Conservation (phyloP, 1,140 invertebrate genomes). For the Eurosta solidaginis region DNA sequence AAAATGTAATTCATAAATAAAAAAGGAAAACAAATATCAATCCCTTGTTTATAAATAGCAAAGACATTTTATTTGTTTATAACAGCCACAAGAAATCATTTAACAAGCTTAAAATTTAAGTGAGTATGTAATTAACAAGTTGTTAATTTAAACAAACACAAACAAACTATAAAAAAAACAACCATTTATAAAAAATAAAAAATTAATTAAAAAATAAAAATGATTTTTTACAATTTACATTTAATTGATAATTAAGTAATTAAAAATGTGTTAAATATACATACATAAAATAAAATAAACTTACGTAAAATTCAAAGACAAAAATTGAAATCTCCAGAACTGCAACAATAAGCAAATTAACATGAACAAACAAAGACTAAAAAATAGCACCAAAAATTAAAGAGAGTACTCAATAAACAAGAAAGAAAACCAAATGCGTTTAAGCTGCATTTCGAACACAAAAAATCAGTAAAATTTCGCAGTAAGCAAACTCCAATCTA, state of each 20-base stretch:
- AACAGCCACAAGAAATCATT: background rate
- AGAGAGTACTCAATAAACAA: too few relatives aligned
- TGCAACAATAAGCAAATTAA: background rate
- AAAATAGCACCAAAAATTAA: background rate
- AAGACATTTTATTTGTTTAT: background rate
- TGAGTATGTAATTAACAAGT: background rate
- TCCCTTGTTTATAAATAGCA: background rate
- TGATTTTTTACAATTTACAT: conserved; percentile 21
- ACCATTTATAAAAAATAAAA: background rate
- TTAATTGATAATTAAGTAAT: conserved; percentile 27
- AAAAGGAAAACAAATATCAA: background rate
- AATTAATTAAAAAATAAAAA: background rate
- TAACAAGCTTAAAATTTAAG: conserved; percentile 9
- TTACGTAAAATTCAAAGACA: background rate
- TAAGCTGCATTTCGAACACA: background rate
- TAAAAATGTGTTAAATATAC: conserved; percentile 20
- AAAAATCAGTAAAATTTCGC: background rate
- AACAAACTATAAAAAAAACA: background rate
- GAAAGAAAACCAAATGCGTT: background rate
- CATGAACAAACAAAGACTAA: background rate
- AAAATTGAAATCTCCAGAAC: background rate
- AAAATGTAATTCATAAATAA: background rate
- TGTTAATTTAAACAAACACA: conserved; percentile 18
- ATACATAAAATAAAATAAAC: background rate
- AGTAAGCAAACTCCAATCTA: background rate